These are phyloP conservation scores for Agrotis exclamationis DNA, from an alignment of 2,888 invertebrate species.

Conservation along the genomic window DNA sequence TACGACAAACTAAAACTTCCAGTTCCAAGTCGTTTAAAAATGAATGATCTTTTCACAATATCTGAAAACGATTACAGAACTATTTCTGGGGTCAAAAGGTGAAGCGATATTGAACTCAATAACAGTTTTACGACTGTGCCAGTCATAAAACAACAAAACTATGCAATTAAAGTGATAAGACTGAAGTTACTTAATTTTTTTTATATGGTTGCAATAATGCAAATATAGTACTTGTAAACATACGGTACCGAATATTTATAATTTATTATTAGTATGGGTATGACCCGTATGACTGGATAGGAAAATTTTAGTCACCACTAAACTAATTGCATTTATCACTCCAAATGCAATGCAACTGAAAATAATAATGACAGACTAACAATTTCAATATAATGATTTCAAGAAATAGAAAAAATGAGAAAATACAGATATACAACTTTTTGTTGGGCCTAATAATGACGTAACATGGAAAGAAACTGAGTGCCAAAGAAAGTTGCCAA, in stretches of 20 bases:
- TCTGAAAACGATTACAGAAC: conserved; percentile 52
- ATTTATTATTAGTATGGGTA: conserved; percentile 45
- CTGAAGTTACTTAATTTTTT: conserved; percentile 21
- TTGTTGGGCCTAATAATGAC: conserved; percentile 19
- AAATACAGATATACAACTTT: neutral
- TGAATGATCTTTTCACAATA: conserved; percentile 39
- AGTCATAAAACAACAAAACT: conserved; percentile 69
- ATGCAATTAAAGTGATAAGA: conserved; percentile 61
- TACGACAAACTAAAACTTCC: neutral
- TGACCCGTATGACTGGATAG: conserved; percentile 60
- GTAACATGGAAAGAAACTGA: conserved; percentile 21
- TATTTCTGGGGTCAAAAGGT: conserved; percentile 72
- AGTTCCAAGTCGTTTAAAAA: no score
- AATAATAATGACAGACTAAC: neutral
- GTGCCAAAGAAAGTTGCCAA: conserved; percentile 61
- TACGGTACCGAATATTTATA: conserved; percentile 28
- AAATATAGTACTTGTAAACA: conserved; percentile 8
- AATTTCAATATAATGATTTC: neutral
- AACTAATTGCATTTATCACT: conserved; percentile 20
- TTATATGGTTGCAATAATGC: no score
- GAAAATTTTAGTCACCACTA: conserved; percentile 38
- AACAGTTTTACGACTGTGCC: conserved; percentile 73
- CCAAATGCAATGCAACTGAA: conserved; percentile 1
- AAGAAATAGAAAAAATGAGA: neutral
- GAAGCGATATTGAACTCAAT: conserved; percentile 75